Base-by-base conservation (phyloP, 2,113 vertebrate genomes). In the Ranitomeya imitator region DNA sequence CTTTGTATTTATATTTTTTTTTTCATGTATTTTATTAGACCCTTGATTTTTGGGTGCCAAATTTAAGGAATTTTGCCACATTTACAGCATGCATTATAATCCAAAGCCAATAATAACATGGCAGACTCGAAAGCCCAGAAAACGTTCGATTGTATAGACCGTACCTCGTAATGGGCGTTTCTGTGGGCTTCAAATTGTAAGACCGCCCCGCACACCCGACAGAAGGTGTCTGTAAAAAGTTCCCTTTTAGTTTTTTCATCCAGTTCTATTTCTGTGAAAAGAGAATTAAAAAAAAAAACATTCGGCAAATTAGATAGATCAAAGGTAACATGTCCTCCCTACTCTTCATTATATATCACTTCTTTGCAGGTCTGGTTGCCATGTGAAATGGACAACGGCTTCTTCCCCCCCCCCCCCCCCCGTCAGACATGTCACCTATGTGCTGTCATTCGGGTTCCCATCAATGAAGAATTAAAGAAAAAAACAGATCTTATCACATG, bases 111-210 rank as follows among this genome's bases (percentile, higher is more conserved):
- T 31, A 31, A 31, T 31, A 31, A 31, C 26, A 31, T 31, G 26
- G 26, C 26, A 31, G 26, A 31, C 26, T 31, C 26, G 26, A 31
- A 31, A 31, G 26, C 26, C 26, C 26, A 31, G 26, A 31, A 31
- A 31, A 31, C 26, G 26, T 31, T 31, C 26, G 26, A 31, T 31
- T 31, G 26, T 31, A 31, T 31, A 31, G 26, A 31, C 26, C 93
- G 65, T 93, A 97, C 96, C 96, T 97, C 92, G 91, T 97, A 98
- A 91, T 97, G 97, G 74, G 96, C 95, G 61, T 91, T 90, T 85
- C 95, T 94, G 91, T 98, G 96, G 8, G 96, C 96, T 86, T 96
- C 94, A 86, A 93, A 96, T 37, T 93, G 92, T 83, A 97, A 92
- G 89, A 95, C 92, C 19, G 96, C 95, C 52, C 94, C 92, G 88